Evolutionary conservation across 2,113 vertebrate genomes (phyloP).

Genomic region (Microtus montanus): DNA sequence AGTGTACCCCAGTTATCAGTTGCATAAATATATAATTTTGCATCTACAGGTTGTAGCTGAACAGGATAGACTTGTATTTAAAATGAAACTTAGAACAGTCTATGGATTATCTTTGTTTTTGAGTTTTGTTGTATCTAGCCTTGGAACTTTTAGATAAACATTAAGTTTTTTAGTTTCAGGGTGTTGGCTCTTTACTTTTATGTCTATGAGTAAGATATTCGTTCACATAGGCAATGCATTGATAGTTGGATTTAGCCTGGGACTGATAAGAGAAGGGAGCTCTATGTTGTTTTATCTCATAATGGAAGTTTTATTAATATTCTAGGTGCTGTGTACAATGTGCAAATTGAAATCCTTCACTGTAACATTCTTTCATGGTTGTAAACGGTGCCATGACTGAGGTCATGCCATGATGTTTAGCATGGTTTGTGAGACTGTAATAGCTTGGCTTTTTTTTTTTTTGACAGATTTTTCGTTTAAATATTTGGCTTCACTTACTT

Average conservation of each 20-base stretch:
- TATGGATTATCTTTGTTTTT: neutral
- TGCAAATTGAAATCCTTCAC: conserved; percentile 68
- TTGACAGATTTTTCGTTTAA: conserved; percentile 77
- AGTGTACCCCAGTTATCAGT: neutral
- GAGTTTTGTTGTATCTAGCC: neutral
- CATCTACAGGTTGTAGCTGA: neutral
- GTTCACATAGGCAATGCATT: neutral
- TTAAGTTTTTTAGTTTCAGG: conserved; percentile 20
- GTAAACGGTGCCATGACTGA: conserved; percentile 57
- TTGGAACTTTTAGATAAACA: neutral
- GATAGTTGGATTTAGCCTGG: conserved; percentile 16
- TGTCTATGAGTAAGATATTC: neutral
- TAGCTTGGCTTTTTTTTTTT: conserved; percentile 57
- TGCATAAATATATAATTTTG: neutral
- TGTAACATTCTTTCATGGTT: conserved; percentile 50
- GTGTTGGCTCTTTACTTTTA: neutral
- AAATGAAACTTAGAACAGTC: neutral
- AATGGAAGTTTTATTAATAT: conserved; percentile 68
- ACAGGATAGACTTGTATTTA: neutral
- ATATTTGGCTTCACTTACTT: conserved; percentile 68
- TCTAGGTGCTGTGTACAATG: conserved; percentile 37
- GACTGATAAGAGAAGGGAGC: neutral
- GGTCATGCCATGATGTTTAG: conserved; percentile 64
- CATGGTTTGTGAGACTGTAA: conserved; percentile 65
- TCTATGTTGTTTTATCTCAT: conserved; percentile 21